Evolutionary conservation across 2,113 vertebrate species (phyloP), one percentile per base, ranked within the genome.

Genomic region (Peromyscus maniculatus): DNA sequence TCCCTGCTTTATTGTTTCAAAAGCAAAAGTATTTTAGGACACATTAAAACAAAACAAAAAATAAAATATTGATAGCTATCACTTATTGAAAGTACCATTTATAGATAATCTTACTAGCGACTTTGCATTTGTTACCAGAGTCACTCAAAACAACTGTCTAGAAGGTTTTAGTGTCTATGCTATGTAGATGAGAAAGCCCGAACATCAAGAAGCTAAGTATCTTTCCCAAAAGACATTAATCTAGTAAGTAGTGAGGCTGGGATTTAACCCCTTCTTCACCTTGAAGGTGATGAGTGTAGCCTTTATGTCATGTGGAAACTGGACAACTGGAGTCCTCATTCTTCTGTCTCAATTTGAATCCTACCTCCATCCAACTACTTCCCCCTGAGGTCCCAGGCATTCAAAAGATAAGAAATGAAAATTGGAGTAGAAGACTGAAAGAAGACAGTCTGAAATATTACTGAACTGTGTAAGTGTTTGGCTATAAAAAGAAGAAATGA

Each of bases 21-120:
- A 21, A 3, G 52, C 24, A 78, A 80, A 79, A 67, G 78, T 91
- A 94, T 69, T 64, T 93, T 55, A 92, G 43, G 91, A 89, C 43
- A 6, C 9, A 69, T 72, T 62, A 94, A 80, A 75, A 31, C 2
- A 69, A 74, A 74, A 39, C 8, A 74, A 74, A 26, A 49, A 57
- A 36, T 80, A 39, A 55, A 91, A 59, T 67, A 91, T 72, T 82
- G 96, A 87, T 66, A 49, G 43, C 13, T 71, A 7, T 15, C 39
- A 88, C 46, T 83, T 87, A 87, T 66, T 75, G 13, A 43, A 93
- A 97, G 33, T 13, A 57, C 17, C 72, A 31, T 83, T 82, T 83
- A 52, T 2, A 80, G 66, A 74, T 1, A 36, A 21, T 36, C 31
- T 75, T 69, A 36, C 39, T 33, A 39, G 46, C 16, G 8, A 69